phyloP scores from a whole-genome alignment of 2,888 invertebrate species.

The Lepidochitona cinerea region DNA sequence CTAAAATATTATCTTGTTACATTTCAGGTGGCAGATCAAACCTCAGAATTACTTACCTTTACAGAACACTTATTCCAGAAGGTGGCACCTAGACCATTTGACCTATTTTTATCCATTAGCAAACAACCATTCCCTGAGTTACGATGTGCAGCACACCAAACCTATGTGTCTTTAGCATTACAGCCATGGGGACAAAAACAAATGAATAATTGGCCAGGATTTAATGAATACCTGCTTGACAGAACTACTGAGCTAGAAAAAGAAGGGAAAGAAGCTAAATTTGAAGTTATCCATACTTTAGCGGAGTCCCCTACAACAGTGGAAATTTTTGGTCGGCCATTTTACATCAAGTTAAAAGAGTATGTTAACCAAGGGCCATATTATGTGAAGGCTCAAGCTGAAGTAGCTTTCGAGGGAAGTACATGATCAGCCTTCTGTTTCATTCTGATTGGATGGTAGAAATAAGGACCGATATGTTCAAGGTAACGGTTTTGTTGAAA shows the following conservation, averaged over 20 bases:
- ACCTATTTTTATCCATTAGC: constrained; percentile 77
- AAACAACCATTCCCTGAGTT: constrained; percentile 88
- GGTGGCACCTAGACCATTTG: constrained; percentile 75
- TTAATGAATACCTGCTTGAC: constrained; percentile 85
- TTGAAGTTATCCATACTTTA: constrained; percentile 76
- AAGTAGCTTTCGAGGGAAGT: constrained; percentile 82
- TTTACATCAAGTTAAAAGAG: constrained; percentile 77
- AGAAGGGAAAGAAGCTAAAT: constrained; percentile 83
- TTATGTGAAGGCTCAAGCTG: constrained; percentile 79
- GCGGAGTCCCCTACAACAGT: constrained; percentile 71
- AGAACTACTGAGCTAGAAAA: constrained; percentile 80
- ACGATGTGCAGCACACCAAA: constrained; percentile 78
- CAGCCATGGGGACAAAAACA: constrained; percentile 86
- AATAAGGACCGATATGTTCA: neutral
- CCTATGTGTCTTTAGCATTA: constrained; percentile 79
- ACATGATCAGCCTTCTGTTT: neutral
- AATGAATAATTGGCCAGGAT: constrained; percentile 81
- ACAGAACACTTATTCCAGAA: constrained; percentile 78
- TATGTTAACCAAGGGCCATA: constrained; percentile 86
- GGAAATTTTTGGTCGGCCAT: constrained; percentile 77
- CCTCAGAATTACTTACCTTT: constrained; percentile 71
- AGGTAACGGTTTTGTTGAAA: too few species aligned
- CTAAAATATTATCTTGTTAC: constrained; percentile 11
- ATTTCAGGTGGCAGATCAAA: constrained; percentile 68
- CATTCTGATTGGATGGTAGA: neutral